These are phyloP conservation scores for Pomacea maculata DNA, from an alignment of 1,140 invertebrate species.

Conservation along the genomic window DNA sequence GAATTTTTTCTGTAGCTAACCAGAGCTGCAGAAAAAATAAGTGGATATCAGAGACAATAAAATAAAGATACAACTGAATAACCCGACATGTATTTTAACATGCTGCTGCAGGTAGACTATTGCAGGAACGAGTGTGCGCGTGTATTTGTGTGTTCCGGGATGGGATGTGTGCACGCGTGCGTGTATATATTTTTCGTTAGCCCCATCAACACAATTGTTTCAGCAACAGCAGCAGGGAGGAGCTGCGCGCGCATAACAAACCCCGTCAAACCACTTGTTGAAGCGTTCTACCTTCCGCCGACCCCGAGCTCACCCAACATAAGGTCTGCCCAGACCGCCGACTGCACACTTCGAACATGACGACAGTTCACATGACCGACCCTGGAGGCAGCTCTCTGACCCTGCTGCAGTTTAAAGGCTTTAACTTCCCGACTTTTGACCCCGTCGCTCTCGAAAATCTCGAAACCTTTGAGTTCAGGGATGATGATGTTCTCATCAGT, in stretches of 20 bases:
- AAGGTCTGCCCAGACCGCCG: neutral
- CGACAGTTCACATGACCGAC: slow-evolving; percentile 5
- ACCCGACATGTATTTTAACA: too few species aligned
- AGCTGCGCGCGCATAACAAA: neutral
- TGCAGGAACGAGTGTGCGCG: too few species aligned
- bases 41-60: too few species aligned
- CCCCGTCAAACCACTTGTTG: neutral
- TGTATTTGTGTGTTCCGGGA: too few species aligned
- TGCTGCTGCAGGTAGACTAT: too few species aligned
- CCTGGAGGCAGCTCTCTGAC: slow-evolving; percentile 7
- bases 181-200: neutral
- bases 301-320: neutral
- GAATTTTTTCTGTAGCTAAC: too few species aligned
- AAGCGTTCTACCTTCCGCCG: neutral
- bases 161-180: neutral
- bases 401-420: slow-evolving; percentile 17
- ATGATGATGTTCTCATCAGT: slow-evolving; percentile 47
- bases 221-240: neutral
- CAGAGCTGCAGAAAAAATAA: too few species aligned
- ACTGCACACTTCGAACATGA: slow-evolving; percentile 4
- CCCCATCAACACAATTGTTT: neutral
- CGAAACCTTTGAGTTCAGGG: slow-evolving; percentile 22
- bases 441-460: slow-evolving; percentile 10
- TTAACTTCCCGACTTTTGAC: slow-evolving; percentile 17
- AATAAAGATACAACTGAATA: too few species aligned